Evolutionary conservation across 1,140 invertebrate genomes (phyloP).

Genomic region (Catajapyx aquilonaris): DNA sequence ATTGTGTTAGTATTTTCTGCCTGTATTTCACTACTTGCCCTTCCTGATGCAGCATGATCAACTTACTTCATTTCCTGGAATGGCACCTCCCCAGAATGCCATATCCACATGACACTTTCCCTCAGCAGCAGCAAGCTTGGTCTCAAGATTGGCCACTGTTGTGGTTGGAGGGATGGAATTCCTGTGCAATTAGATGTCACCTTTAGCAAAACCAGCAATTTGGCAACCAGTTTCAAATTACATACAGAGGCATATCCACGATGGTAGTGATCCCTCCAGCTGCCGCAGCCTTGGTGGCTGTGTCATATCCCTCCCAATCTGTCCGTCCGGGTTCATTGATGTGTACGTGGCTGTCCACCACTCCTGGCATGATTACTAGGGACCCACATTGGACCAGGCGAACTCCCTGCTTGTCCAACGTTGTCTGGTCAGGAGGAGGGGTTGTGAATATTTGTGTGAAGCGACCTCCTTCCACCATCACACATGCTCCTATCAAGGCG

Average conservation of each 20-base stretch:
- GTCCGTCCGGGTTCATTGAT: slow-evolving; percentile 63
- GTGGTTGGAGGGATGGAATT: slow-evolving; percentile 49
- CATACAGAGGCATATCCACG: slow-evolving; percentile 48
- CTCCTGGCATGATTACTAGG: slow-evolving; percentile 51
- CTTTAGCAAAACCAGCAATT: background rate
- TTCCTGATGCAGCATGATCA: too few species aligned
- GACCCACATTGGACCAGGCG: too few species aligned
- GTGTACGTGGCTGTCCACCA: slow-evolving; percentile 77
- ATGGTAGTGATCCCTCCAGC: slow-evolving; percentile 50
- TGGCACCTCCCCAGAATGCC: slow-evolving; percentile 50
- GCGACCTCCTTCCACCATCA: too few species aligned
- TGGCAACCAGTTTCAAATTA: slow-evolving; percentile 5
- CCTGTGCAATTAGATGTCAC: slow-evolving; percentile 18
- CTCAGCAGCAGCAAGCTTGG: slow-evolving; percentile 31
- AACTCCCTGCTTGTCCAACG: too few species aligned
- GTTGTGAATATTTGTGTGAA: too few species aligned
- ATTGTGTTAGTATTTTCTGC: slow-evolving; percentile 2
- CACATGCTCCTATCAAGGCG: too few species aligned
- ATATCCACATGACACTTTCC: slow-evolving; percentile 42
- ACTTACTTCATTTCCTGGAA: slow-evolving; percentile 34
- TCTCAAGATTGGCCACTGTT: slow-evolving; percentile 31
- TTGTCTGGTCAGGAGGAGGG: too few species aligned
- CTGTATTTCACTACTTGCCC: background rate
- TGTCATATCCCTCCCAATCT: slow-evolving; percentile 45
- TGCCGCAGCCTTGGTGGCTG: slow-evolving; percentile 44